Evolutionary conservation across 30 jellyfish, hydroid and myxozoan species (phyloP).

Genomic region (Sanderia malayensis): DNA sequence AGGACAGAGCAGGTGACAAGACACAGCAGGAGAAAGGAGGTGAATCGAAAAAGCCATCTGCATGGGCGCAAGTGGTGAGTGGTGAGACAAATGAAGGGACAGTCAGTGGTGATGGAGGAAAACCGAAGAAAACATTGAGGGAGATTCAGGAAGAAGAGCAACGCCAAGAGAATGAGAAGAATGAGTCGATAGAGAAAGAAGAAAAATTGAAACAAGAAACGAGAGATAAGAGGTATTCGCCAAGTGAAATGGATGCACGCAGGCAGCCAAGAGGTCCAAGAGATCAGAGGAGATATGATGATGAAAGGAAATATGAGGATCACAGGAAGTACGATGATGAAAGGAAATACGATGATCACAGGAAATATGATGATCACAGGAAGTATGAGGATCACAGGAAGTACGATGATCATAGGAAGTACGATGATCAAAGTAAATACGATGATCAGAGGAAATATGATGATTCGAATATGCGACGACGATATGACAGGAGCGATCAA

Average conservation of each 20-base stretch:
- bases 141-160: slow-evolving; percentile 75
- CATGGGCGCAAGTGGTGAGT: slow-evolving; percentile 83
- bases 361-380: no score
- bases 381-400: slow-evolving; percentile 6
- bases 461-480: neutral
- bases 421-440: neutral
- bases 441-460: slow-evolving; percentile 1
- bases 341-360: no score
- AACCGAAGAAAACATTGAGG: slow-evolving; percentile 55
- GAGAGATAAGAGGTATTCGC: neutral
- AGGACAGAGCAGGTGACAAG: slow-evolving; percentile 15
- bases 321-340: slow-evolving; percentile 4
- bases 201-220: slow-evolving; percentile 22
- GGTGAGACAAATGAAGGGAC: slow-evolving; percentile 55
- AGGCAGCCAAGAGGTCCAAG: slow-evolving; percentile 21
- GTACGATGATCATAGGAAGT: slow-evolving; percentile 23
- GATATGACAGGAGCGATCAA: neutral
- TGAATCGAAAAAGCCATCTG: slow-evolving; percentile 64
- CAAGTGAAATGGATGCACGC: slow-evolving; percentile 9
- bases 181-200: slow-evolving; percentile 5
- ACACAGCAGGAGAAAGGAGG: slow-evolving; percentile 21
- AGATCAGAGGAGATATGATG: slow-evolving; percentile 5
- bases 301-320: slow-evolving; percentile 26
- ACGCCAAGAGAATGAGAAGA: slow-evolving; percentile 35
- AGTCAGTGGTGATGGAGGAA: slow-evolving; percentile 13